A percentile compares a stretch with the other conserved stretches of the same genome.
phyloP scores from a whole-genome alignment of 2,113 vertebrate species.

The Carlito syrichta region DNA sequence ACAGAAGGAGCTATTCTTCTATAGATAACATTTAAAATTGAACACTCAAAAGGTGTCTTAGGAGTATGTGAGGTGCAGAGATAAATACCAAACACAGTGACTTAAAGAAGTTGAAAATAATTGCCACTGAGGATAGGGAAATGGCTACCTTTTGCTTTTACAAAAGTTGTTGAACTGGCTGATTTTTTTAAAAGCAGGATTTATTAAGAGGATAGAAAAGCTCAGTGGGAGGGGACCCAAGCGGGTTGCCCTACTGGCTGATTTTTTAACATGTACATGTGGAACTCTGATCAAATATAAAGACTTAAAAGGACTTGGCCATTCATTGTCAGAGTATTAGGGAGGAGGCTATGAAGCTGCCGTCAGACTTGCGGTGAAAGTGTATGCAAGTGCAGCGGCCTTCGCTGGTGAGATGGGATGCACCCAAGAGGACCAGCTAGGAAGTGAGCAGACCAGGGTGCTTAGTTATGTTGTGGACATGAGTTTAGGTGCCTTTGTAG shows the following conservation, averaged over 20 bases:
- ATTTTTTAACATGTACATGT: not conserved
- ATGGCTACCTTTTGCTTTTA: not conserved
- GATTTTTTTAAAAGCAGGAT: not conserved
- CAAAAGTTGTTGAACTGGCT: not conserved
- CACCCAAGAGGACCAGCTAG: no score
- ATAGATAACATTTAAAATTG: no score
- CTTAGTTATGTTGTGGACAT: no score
- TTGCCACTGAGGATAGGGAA: not conserved
- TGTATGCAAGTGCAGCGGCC: accelerated
- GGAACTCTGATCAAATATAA: not conserved
- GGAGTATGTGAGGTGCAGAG: no score
- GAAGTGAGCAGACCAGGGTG: no score
- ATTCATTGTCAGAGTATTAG: accelerated
- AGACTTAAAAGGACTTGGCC: not conserved
- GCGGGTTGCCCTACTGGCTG: no score
- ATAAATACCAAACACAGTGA: not conserved
- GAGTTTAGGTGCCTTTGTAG: not conserved
- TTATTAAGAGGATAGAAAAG: no score
- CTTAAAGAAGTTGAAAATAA: not conserved
- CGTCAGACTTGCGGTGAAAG: accelerated
- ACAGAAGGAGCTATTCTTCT: not conserved
- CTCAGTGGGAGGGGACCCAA: no score
- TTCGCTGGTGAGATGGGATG: not conserved
- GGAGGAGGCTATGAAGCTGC: not conserved
- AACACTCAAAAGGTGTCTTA: not conserved